Evolutionary conservation across 23 tunicate species (phyloP).

Genomic region (Ascidia mentula): DNA sequence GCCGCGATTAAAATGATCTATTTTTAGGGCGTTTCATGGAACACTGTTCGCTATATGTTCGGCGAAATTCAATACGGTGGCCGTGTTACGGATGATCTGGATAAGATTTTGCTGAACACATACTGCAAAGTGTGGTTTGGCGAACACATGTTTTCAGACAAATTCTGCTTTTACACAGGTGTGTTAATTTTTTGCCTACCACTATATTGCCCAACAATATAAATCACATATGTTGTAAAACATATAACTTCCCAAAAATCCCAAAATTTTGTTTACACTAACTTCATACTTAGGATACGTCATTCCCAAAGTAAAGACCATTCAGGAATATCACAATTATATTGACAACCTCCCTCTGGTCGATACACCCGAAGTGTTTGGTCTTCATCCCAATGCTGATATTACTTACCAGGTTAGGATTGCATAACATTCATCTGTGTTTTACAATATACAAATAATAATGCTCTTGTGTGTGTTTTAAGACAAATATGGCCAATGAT

Average conservation of each 20-base stretch:
- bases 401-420: conserved; percentile 71
- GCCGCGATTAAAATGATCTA: neutral
- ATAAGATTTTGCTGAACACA: conserved; percentile 79
- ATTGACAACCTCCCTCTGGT: conserved; percentile 77
- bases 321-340: conserved; percentile 64
- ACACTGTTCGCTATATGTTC: conserved; percentile 84
- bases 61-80: conserved; percentile 92
- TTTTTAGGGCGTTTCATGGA: conserved; percentile 67
- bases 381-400: conserved; percentile 86
- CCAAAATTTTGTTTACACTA: neutral
- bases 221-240: too few species aligned
- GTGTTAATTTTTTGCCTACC: too few species aligned
- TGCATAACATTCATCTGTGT: neutral
- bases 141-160: conserved; percentile 72
- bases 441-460: neutral
- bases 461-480: neutral
- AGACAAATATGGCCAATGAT: conserved; percentile 85
- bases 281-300: conserved; percentile 39
- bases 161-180: conserved; percentile 76
- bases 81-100: conserved; percentile 85
- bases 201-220: too few species aligned
- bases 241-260: too few species aligned
- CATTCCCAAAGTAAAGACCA: conserved; percentile 65
- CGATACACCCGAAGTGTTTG: conserved; percentile 90
- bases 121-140: conserved; percentile 83